Evolutionary conservation across 1,140 invertebrate species (phyloP), one percentile per base, ranked within the genome.

Genomic region (Diorhabda sublineata): DNA sequence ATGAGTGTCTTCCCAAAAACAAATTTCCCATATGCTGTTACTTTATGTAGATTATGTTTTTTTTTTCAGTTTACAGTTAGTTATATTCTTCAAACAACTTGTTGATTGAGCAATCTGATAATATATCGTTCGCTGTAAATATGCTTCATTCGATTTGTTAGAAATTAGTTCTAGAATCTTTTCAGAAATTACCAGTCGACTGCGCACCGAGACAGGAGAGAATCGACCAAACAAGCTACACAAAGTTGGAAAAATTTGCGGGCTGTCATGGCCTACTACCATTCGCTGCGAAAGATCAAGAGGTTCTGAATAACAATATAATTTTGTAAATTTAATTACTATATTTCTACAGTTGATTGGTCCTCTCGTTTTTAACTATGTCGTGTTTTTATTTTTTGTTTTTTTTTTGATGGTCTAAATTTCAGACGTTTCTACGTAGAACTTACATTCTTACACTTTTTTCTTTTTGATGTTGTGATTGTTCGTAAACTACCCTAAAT

Each of bases 201-300:
- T 47, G 58, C 43, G 43, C 42, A 59, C 11, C 77, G 64, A 26
- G 58, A 64, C 9, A 45, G 57, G 45, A 66, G 67, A 11, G 65
- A 69, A 52, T 64, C 83, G 70, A 74, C 81, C 72, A 83, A 87
- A 79, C 85, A 87, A 80, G 87, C 89, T 70, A 88, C 89, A 77
- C 90, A 91, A 84, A 91, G 90, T 79, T 93, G 91, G 91, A 90
- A 89, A 83, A 92, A 92, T 83, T 85, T 93, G 70, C 86, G 90
- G 78, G 91, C 91, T 74, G 91, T 92, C 75, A 91, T 93, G 90
- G 90, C 91, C 75, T 91, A 92, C 84, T 93, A 93, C 86, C 90
- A 91, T 83, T 89, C 91, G 75, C 87, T 93, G 77, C 88, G 92
- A 83, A 91, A 91, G 85, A 93, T 93, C 84, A 92, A 92, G 90